Conservation (phyloP, 2,797 vertebrate genomes). For the Limosa lapponica region DNA sequence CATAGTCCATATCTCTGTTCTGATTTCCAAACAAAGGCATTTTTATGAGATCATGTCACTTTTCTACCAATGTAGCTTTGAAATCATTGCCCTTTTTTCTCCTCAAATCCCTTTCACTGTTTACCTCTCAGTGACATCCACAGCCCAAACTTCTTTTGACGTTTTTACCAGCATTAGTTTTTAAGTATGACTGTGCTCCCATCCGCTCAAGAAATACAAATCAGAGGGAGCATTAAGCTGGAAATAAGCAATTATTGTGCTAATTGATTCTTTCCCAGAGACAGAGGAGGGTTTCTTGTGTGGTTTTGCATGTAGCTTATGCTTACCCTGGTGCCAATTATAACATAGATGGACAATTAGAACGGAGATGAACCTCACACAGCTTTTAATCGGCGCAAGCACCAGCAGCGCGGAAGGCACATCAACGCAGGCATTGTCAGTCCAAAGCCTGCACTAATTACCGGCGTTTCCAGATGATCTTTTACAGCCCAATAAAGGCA, state of each 20-base stretch:
- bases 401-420: background rate
- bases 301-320: background rate
- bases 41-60: background rate
- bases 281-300: background rate
- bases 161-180: background rate
- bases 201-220: background rate
- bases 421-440: background rate
- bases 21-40: background rate
- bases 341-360: background rate
- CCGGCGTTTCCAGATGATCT: background rate
- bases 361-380: background rate
- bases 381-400: background rate
- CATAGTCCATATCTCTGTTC: background rate
- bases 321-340: background rate
- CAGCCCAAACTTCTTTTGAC: background rate
- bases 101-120: background rate
- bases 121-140: fast-evolving
- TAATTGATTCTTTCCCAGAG: background rate
- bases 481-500: background rate
- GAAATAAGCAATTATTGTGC: background rate
- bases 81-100: background rate
- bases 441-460: background rate
- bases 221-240: background rate
- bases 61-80: background rate
- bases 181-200: background rate